Evolutionary conservation across 2,888 invertebrate species (phyloP).

Genomic region (Hypomecis atomaria): DNA sequence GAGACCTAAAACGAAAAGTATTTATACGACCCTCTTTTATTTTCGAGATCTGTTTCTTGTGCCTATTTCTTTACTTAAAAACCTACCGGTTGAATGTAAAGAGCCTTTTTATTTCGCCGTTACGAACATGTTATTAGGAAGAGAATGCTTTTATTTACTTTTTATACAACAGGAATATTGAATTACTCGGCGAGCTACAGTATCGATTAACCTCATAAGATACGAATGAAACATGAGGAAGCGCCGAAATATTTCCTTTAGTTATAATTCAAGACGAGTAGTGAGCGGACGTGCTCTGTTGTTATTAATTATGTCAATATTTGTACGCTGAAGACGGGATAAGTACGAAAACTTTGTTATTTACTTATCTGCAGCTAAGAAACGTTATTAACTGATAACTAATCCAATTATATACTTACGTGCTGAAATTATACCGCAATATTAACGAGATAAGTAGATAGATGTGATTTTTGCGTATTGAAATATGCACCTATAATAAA

Average conservation of each 20-base stretch:
- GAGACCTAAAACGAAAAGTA: slow-evolving; percentile 30
- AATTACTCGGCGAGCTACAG: slow-evolving; percentile 31
- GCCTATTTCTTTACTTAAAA: slow-evolving; percentile 3
- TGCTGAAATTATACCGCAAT: not conserved
- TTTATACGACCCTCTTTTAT: slow-evolving; percentile 28
- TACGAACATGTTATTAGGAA: slow-evolving; percentile 20
- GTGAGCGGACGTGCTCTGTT: slow-evolving; percentile 65
- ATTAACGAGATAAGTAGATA: too few relatives aligned
- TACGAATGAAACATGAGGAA: slow-evolving; percentile 39
- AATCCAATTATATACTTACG: slow-evolving; percentile 46
- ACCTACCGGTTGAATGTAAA: slow-evolving; percentile 14
- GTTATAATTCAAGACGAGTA: slow-evolving; percentile 65
- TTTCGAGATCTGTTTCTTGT: slow-evolving; percentile 14
- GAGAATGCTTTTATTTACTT: slow-evolving; percentile 17
- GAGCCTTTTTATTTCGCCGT: slow-evolving; percentile 9
- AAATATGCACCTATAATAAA: too few relatives aligned
- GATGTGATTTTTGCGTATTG: too few relatives aligned
- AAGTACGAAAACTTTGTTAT: slow-evolving; percentile 65
- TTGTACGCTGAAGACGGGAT: slow-evolving; percentile 69
- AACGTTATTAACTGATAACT: slow-evolving; percentile 62
- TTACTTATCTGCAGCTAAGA: slow-evolving; percentile 62
- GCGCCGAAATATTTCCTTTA: slow-evolving; percentile 49
- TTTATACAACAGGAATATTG: slow-evolving; percentile 19
- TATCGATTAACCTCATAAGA: slow-evolving; percentile 34
- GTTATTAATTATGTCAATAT: slow-evolving; percentile 77